Percentiles rank a stretch among this genome's conserved stretches.
Evolutionary conservation across 2,113 vertebrate species (phyloP).

Genomic region (Corythornis cristatus): DNA sequence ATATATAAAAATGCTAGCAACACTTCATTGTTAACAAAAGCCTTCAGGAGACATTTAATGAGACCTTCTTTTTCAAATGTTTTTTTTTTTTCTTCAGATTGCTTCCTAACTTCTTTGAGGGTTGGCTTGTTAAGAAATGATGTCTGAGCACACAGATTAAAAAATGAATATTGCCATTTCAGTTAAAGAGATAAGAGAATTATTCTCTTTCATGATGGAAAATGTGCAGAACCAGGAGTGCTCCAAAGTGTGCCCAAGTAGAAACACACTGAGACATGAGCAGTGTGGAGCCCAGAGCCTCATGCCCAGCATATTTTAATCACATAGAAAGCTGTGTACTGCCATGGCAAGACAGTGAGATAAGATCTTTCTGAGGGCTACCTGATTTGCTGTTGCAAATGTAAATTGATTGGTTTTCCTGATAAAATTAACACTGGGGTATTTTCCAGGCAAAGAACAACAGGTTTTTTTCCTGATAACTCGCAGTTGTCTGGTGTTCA

Average conservation of each 20-base stretch:
- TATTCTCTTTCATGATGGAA: background rate
- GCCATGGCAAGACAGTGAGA: background rate
- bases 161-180: background rate
- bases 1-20: background rate
- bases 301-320: background rate
- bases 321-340: background rate
- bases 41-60: background rate
- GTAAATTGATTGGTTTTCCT: background rate
- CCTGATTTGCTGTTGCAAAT: background rate
- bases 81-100: background rate
- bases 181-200: background rate
- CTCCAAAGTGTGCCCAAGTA: conserved; percentile 12
- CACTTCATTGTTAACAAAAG: background rate
- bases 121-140: background rate
- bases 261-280: conserved; percentile 32
- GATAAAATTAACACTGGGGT: background rate
- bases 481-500: background rate
- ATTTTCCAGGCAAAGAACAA: background rate
- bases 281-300: background rate
- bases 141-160: background rate
- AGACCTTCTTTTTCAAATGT: background rate
- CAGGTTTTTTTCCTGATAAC: background rate
- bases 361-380: background rate
- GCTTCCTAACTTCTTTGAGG: background rate
- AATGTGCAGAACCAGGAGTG: background rate